A percentile compares a stretch with the other conserved stretches of the same genome.
Conservation (phyloP, 2,888 invertebrate genomes). For the Cosmia trapezina region DNA sequence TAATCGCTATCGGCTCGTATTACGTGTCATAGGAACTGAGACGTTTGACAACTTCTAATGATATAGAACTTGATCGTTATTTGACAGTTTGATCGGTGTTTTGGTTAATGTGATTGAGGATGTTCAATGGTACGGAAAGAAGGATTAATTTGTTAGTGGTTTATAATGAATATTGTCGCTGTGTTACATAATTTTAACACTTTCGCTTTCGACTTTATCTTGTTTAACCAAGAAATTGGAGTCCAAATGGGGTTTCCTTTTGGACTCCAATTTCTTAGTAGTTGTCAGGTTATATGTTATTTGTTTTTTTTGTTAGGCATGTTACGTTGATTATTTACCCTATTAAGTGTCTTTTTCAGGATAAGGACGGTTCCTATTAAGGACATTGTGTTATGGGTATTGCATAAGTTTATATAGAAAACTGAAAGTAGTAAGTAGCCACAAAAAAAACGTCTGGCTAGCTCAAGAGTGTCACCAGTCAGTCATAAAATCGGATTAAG, state of each 20-base stretch:
- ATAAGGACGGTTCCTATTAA: no score
- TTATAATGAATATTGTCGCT: background rate
- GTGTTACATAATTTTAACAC: slow-evolving; percentile 2
- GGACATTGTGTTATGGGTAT: no score
- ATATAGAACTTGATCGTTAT: slow-evolving; percentile 37
- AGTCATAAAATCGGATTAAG: no score
- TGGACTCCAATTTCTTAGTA: background rate
- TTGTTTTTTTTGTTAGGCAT: background rate
- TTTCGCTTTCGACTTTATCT: background rate
- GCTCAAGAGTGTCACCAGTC: no score
- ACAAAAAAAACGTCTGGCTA: no score
- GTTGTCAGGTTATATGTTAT: background rate
- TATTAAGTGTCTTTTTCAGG: background rate
- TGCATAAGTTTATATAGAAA: no score
- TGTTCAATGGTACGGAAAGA: slow-evolving; percentile 22
- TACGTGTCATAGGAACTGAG: slow-evolving; percentile 51
- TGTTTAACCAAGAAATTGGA: no score
- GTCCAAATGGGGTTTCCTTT: no score
- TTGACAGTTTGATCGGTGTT: slow-evolving; percentile 42
- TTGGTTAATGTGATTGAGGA: slow-evolving; percentile 19
- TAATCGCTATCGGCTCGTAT: slow-evolving; percentile 55
- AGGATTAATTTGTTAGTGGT: slow-evolving; percentile 23
- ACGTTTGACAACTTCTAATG: slow-evolving; percentile 49
- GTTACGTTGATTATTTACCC: background rate
- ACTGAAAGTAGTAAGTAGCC: no score